phyloP scores from a whole-genome alignment of 2,888 invertebrate genomes.

The Tetropium fuscum region DNA sequence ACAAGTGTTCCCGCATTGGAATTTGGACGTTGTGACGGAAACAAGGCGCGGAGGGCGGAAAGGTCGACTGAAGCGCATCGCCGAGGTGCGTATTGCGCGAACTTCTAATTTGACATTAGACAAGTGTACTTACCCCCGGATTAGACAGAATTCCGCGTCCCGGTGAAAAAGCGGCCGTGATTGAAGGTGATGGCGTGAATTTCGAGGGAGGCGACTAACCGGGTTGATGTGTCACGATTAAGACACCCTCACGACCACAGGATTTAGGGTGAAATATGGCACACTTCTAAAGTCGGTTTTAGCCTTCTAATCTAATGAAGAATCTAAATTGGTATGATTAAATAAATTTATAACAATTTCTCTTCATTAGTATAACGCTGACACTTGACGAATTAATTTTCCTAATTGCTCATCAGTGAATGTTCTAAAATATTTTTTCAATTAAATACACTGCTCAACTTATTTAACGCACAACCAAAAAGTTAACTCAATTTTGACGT shows the following conservation, averaged over 20 bases:
- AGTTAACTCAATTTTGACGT: too few relatives aligned
- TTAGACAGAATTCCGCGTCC: conserved; percentile 7
- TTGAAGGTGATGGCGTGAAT: conserved; percentile 20
- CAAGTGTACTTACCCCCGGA: conserved; percentile 20
- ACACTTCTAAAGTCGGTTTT: conserved; percentile 16
- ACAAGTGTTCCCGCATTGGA: conserved; percentile 48
- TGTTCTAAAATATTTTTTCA: too few relatives aligned
- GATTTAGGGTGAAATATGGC: conserved; percentile 24
- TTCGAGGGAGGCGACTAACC: conserved; percentile 8
- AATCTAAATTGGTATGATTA: conserved; percentile 22
- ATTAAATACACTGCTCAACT: too few relatives aligned
- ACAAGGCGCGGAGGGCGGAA: conserved; percentile 4
- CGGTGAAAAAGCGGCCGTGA: conserved; percentile 16
- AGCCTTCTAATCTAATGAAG: conserved; percentile 20
- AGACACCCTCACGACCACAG: conserved; percentile 19
- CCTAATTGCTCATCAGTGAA: not conserved
- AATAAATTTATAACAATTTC: conserved; percentile 21
- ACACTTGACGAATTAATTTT: not conserved
- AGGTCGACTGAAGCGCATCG: conserved; percentile 9
- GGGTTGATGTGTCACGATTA: conserved; percentile 27
- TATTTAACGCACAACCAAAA: too few relatives aligned
- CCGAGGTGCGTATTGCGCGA: conserved; percentile 25
- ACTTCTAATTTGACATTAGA: conserved; percentile 28
- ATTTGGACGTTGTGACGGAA: conserved; percentile 24
- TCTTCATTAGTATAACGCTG: not conserved